Conservation (phyloP, 2,888 invertebrate genomes). For the Parthenolecanium corni region DNA sequence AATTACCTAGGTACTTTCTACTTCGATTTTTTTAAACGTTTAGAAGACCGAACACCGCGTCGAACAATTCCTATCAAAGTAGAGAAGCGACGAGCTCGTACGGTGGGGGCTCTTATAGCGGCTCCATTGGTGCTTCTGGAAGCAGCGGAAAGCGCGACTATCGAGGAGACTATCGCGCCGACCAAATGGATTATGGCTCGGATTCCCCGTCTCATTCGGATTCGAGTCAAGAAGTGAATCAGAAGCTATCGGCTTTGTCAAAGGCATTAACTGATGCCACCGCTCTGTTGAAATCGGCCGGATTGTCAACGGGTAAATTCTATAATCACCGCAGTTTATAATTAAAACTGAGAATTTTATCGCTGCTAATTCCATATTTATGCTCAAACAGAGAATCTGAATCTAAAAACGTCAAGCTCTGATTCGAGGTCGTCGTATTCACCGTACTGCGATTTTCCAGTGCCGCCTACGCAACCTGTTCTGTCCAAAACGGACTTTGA, state of each 20-base stretch:
- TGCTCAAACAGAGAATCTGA: not conserved
- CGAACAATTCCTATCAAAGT: too few relatives aligned
- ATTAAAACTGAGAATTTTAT: too few relatives aligned
- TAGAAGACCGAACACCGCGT: too few relatives aligned
- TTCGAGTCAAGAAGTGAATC: constrained; percentile 12
- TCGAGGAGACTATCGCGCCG: not conserved
- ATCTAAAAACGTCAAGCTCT: not conserved
- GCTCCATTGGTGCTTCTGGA: not conserved
- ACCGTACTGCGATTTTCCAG: not conserved
- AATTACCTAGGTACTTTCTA: too few relatives aligned
- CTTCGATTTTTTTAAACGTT: too few relatives aligned
- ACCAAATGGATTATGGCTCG: not conserved
- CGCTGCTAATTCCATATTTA: too few relatives aligned
- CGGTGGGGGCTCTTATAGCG: too few relatives aligned
- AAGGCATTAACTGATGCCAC: constrained; percentile 43
- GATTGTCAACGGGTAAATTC: constrained; percentile 27
- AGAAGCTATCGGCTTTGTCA: constrained; percentile 9
- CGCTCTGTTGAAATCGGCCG: constrained; percentile 57
- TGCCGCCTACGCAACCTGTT: constrained; percentile 8
- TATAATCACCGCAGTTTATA: too few relatives aligned
- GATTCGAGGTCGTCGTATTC: not conserved
- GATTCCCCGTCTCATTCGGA: not conserved
- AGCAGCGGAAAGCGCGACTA: constrained; percentile 8
- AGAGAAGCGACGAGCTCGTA: too few relatives aligned
- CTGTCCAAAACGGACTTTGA: constrained; percentile 1